Percentiles rank a stretch among this genome's conserved stretches.
phyloP scores from a whole-genome alignment of 2,113 vertebrate species.

The Bubo blakistoni region DNA sequence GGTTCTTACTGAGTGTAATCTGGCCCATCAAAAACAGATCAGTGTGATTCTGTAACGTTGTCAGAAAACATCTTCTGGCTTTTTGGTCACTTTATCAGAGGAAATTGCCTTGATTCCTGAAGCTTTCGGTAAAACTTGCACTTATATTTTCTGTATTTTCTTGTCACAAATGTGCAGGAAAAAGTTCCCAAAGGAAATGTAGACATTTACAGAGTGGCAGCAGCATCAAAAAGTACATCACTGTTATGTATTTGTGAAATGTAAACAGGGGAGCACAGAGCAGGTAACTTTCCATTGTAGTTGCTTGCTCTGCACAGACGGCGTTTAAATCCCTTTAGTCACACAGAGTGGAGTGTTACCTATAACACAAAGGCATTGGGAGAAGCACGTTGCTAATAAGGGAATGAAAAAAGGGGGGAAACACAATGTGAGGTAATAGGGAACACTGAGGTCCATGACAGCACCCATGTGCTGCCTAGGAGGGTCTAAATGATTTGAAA shows the following conservation, averaged over 20 bases:
- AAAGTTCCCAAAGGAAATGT: not conserved
- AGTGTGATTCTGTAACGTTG: not conserved
- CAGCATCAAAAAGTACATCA: not conserved
- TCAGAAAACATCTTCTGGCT: not conserved
- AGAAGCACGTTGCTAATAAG: not conserved
- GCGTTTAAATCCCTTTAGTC: not conserved
- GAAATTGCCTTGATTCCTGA: not conserved
- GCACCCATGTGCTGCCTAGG: not conserved
- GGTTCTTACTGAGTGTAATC: not conserved
- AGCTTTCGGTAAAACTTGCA: not conserved
- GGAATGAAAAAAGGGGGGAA: not conserved
- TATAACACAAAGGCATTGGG: not conserved
- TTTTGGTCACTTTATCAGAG: not conserved
- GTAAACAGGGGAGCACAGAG: not conserved
- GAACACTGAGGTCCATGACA: not conserved
- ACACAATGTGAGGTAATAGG: not conserved
- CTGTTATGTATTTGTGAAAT: not conserved
- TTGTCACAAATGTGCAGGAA: not conserved
- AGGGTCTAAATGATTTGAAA: not conserved
- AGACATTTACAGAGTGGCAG: not conserved
- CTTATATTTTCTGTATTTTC: not conserved
- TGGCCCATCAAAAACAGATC: not conserved
- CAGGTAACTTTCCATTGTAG: not conserved
- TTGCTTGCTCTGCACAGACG: not conserved
- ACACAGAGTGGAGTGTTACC: not conserved